Evolutionary conservation across 2,888 invertebrate species (phyloP).

Genomic region (Pyrochroa serraticornis): DNA sequence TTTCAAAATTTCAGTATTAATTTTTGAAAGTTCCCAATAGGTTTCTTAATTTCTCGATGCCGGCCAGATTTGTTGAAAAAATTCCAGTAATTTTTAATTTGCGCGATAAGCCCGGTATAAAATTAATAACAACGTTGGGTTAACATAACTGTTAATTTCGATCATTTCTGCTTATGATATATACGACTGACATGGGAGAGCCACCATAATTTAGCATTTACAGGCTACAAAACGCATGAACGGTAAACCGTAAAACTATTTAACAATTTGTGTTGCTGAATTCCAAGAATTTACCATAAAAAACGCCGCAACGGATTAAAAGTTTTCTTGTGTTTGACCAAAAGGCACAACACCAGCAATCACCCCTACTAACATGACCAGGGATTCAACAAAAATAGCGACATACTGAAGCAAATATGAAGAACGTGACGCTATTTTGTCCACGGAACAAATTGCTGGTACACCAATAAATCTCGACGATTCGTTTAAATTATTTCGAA

Average conservation of each 20-base stretch:
- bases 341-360: not conserved
- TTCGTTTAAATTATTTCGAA: conserved; percentile 16
- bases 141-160: conserved; percentile 21
- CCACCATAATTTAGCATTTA: conserved; percentile 15
- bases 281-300: not conserved
- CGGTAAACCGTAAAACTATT: not conserved
- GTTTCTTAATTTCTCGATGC: no score
- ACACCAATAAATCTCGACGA: conserved; percentile 11
- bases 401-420: conserved; percentile 20
- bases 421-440: conserved; percentile 22
- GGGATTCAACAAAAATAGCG: conserved; percentile 9
- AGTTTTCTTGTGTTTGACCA: no score
- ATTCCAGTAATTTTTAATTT: conserved; percentile 9
- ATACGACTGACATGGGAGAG: conserved; percentile 8
- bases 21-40: no score
- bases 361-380: conserved; percentile 19
- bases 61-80: conserved; percentile 5
- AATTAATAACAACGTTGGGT: conserved; percentile 23
- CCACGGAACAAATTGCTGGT: conserved; percentile 1
- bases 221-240: not conserved
- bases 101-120: conserved; percentile 8
- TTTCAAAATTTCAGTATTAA: no score
- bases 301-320: not conserved
- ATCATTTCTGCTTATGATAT: conserved; percentile 17
- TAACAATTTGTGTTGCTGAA: conserved; percentile 4